Conservation (phyloP, 2,113 vertebrate species). For the Phocoena phocoena region DNA sequence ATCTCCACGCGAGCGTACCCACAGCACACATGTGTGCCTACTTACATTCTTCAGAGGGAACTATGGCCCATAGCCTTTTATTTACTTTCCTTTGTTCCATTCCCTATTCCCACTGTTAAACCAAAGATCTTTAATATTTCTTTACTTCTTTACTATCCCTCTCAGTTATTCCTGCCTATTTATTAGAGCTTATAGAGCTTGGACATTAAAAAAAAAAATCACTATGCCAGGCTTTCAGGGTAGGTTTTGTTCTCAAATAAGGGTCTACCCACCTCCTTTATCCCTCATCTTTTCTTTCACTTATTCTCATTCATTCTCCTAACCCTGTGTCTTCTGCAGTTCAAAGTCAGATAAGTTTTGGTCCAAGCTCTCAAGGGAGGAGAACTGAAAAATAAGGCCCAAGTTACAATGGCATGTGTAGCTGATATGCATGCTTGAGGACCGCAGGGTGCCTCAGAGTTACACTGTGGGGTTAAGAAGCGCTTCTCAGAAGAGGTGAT, state of each 20-base stretch:
- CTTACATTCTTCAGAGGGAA: too few species aligned
- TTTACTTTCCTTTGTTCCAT: not conserved
- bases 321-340: not conserved
- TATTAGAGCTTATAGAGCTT: not conserved
- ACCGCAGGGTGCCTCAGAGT: not conserved
- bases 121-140: not conserved
- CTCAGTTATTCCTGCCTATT: not conserved
- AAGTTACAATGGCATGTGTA: not conserved
- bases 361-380: not conserved
- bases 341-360: not conserved
- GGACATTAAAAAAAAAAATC: not conserved
- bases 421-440: not conserved
- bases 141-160: not conserved
- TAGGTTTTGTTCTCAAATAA: not conserved
- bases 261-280: not conserved
- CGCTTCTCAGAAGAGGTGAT: not conserved
- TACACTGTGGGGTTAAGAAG: not conserved
- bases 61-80: not conserved
- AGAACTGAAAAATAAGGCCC: not conserved
- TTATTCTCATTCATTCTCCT: not conserved
- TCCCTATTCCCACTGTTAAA: not conserved
- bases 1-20: not conserved
- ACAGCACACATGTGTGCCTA: fast-evolving
- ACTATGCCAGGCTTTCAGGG: not conserved
- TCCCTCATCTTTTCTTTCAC: not conserved